Evolutionary conservation across 2,888 invertebrate species (phyloP), one percentile per base, ranked within the genome.

Genomic region (Actias luna): DNA sequence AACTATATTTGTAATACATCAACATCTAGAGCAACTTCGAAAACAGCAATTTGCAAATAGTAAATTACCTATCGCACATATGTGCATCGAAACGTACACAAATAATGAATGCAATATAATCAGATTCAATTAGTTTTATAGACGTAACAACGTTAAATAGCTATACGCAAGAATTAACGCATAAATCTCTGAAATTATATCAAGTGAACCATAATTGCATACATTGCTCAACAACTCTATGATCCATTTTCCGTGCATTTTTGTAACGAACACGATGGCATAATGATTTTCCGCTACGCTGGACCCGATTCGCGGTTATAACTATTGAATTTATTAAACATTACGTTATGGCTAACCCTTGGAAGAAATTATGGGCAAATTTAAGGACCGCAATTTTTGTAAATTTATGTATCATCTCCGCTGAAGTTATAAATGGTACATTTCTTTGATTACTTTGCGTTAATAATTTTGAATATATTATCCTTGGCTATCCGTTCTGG

Each of bases 221-320:
- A 55, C 55, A 55, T 55, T 55, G 29, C 55, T n/a, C 55, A 55
- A n/a, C n/a, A n/a, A 55, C 55, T 1, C 10, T 29, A 16, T 29
- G 55, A 55, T 55, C 55, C 16, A 55, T 55, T 55, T 55, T 39
- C 63, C 61, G 18, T 39, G 29, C 27, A 39, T 55, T 31, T 39
- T 61, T 65, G 70, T 69, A 69, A 71, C 61, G 61, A 74, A 75
- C 78, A 69, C 76, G 68, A 79, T 80, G 76, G 78, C 78, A 64
- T 66, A 67, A 75, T 67, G 72, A 75, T 77, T 75, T 72, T 70
- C 69, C 65, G 57, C 69, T 59, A 61, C 69, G 69, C 63, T 67
- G 71, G 60, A 62, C 65, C 66, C 29, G 29, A 55, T 29, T 55
- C 29, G 55, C 55, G 55, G 29, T 55, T 55, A 29, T 29, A 29